Evolutionary conservation across 2,888 invertebrate genomes (phyloP), one percentile per base, ranked within the genome.

Genomic region (Drosophila neutralis): DNA sequence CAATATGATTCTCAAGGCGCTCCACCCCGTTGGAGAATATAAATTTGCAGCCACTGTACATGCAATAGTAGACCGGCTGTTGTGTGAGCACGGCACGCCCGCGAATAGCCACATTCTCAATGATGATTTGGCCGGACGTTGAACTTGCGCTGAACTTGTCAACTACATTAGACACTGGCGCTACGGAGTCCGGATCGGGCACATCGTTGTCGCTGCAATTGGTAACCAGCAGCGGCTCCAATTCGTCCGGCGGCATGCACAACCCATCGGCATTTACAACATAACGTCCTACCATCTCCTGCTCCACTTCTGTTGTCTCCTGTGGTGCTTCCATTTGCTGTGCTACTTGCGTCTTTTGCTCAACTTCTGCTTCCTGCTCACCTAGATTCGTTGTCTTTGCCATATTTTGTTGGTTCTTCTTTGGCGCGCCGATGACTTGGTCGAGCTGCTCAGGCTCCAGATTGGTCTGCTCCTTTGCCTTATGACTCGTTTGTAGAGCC

Each of bases 201-300:
- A 31, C 31, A 31, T 31, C 31, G 8, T 31, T 31, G 31, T 31
- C 31, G 31, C 31, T 8, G 31, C 31, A 31, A 31, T 31, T 31
- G 31, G 2, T 31, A 31, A 87, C 83, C 0, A 77, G 31, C 15
- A 80, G 1, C 1, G 58, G 42, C 2, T 82, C 76, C 45, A 61
- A 36, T 2, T 80, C 68, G 2, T 73, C 68, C 27, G 80, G 65
- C 4, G 70, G 73, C 79, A 75, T 78, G 4, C 42, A 56, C 10
- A 68, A 27, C 0, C 1, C 24, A 36, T 42, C n/a, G 1, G 11
- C 29, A n/a, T 45, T 40, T 45, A 48, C 33, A 1, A 8, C 8
- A 11, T 49, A 2, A n/a, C 8, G 2, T 5, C 8, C 10, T 49
- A 8, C 21, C 1, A 8, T 15, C 2, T 33, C 5, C 13, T n/a